Evolutionary conservation across 1,140 invertebrate species (phyloP), one percentile per base, ranked within the genome.

Genomic region (Cotesia glomerata): DNA sequence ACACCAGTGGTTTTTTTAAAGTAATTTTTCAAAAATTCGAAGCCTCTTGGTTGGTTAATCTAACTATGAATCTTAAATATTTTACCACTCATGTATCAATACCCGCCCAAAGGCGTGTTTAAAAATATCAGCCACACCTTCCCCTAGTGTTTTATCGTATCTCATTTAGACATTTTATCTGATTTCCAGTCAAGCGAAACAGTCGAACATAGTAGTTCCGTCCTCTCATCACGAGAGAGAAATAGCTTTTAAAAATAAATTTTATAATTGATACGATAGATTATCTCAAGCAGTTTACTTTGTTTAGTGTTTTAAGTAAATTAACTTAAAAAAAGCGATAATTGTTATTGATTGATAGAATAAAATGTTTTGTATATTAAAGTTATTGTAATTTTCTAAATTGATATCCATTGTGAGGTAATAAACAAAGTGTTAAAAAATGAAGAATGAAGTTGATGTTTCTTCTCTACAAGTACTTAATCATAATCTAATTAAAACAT

Each of bases 171-270:
- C 56, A 5, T 34, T 58, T 59, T 62, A 58, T 68, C 63, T 72
- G 59, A 59, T 62, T 71, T 72, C 49, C 71, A 75, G 74, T 75
- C 74, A 75, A 61, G 45, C 74, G 71, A 62, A 71, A 75, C 67
- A 61, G 56, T 75, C 71, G 73, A 52, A 68, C 64, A 64, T 69
- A 70, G 59, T 62, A 73, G 71, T 67, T 69, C 26, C 54, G 36
- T n/a, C 51, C 32, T 35, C 18, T 67, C 63, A 11, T 36, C 9
- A 49, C 14, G 26, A 71, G 18, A 52, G 35, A 61, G 36, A 39
- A 71, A 63, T 5, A 16, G 5, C 26, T 49, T 52, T 54, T 39
- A 49, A 45, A 61, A 64, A 63, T 35, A 61, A 69, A 71, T 36
- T 70, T 69, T 36, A 73, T 56, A 69, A 73, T 73, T 68, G 64